phyloP scores from a whole-genome alignment of 2,113 vertebrate species.

The Neolamprologus caudopunctatus region DNA sequence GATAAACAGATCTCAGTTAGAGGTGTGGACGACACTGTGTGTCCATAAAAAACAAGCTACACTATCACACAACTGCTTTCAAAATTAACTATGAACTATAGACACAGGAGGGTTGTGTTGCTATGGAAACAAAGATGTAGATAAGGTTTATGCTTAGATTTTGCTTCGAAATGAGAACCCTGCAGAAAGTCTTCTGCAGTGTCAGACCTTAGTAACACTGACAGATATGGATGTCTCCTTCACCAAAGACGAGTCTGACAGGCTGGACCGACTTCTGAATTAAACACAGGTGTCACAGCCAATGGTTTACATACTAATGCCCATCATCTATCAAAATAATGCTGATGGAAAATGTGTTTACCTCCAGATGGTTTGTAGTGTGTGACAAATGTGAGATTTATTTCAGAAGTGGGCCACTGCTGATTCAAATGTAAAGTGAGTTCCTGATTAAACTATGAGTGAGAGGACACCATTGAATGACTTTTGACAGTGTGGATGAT shows the following conservation, averaged over 20 bases:
- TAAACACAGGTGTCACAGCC: not conserved
- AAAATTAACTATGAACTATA: conserved; percentile 1
- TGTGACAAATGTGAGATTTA: not conserved
- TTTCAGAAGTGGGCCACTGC: not conserved
- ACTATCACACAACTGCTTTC: not conserved
- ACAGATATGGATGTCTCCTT: not conserved
- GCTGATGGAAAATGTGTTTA: not conserved
- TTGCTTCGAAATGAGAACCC: not conserved
- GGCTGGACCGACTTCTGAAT: not conserved
- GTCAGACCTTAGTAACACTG: not conserved
- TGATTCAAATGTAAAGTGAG: not conserved
- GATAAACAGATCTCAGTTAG: not conserved
- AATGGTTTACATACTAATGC: not conserved
- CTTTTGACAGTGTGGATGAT: not conserved
- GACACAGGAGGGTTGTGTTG: conserved; percentile 36
- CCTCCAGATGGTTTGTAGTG: not conserved
- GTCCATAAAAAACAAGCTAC: not conserved
- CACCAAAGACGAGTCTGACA: not conserved
- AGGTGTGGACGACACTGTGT: not conserved
- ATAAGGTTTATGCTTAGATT: not conserved
- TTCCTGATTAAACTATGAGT: not conserved
- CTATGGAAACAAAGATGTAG: conserved; percentile 58
- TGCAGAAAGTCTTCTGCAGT: not conserved
- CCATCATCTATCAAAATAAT: not conserved
- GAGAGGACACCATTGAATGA: not conserved